Evolutionary conservation across 2,797 vertebrate species (phyloP), one percentile per base, ranked within the genome.

Genomic region (Margarornis squamiger): DNA sequence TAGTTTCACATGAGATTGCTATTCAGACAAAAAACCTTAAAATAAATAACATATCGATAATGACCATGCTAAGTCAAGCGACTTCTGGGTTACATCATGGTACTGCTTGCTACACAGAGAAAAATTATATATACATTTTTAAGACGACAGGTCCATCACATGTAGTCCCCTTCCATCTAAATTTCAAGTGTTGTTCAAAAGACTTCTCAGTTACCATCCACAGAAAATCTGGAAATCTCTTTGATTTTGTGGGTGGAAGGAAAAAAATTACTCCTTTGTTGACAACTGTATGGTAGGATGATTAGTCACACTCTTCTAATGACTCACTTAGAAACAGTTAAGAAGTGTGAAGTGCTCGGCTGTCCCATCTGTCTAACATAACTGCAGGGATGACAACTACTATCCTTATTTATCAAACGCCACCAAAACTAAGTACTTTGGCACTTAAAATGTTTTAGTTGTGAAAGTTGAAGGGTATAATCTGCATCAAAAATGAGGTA

Each of bases 321-420:
- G 92, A 96, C 58, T 94, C 95, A 95, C 83, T 90, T 66, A 86
- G 72, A 92, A 96, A 93, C 85, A 66, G 32, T 59, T 52, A 81
- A 90, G 49, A 93, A 91, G 91, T 73, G 92, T 84, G 85, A 96
- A 97, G 73, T 41, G 66, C 55, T 94, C 4, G 0, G 26, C 19
- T 46, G 77, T 73, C 85, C 95, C 90, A 93, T 95, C 95, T 96
- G 93, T 90, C 94, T 83, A 92, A 90, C 46, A 55, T 51, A 96
- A 89, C 71, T 48, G 55, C 77, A 89, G 0, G 36, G 57, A 86
- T 89, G 72, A 92, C 93, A 95, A 61, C 68, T 72, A 90, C 75
- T 74, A 94, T 32, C 55, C 61, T 24, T 62, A 88, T 78, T 92
- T 88, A 89, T n/a, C 87, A 77, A 90, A 79, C 1, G 7, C 57